Evolutionary conservation across 2,113 vertebrate species (phyloP).

Genomic region (Argyrosomus japonicus): DNA sequence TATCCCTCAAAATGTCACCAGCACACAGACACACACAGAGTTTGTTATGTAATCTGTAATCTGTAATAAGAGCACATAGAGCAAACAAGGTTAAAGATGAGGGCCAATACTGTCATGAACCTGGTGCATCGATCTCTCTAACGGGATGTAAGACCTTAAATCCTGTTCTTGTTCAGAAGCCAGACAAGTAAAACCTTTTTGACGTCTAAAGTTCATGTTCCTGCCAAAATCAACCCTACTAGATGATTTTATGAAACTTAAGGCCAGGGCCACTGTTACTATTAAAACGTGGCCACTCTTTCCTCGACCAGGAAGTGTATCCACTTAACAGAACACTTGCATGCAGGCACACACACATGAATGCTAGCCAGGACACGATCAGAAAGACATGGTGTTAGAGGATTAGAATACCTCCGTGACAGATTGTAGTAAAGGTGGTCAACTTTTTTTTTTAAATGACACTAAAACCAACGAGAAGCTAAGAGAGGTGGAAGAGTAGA

Average conservation of each 20-base stretch:
- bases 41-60: not conserved
- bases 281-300: slow-evolving; percentile 9
- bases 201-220: not conserved
- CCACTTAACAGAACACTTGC: slow-evolving; percentile 3
- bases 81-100: slow-evolving; percentile 24
- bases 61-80: not conserved
- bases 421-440: slow-evolving; percentile 11
- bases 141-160: not conserved
- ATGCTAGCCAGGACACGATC: slow-evolving; percentile 12
- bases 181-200: not conserved
- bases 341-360: slow-evolving; percentile 18
- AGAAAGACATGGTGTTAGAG: slow-evolving; percentile 30
- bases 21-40: not conserved
- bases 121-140: not conserved
- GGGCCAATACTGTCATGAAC: not conserved
- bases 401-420: slow-evolving; percentile 45
- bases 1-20: slow-evolving; percentile 43
- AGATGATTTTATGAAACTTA: slow-evolving; percentile 2
- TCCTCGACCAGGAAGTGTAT: slow-evolving; percentile 16
- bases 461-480: slow-evolving; percentile 25
- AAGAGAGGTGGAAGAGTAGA: slow-evolving; percentile 1
- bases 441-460: slow-evolving; percentile 10
- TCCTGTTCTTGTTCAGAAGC: not conserved
- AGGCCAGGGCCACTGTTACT: not conserved
- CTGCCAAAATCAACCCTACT: slow-evolving; percentile 22